phyloP scores from a whole-genome alignment of 2,888 invertebrate species.

The Drosophila differens region DNA sequence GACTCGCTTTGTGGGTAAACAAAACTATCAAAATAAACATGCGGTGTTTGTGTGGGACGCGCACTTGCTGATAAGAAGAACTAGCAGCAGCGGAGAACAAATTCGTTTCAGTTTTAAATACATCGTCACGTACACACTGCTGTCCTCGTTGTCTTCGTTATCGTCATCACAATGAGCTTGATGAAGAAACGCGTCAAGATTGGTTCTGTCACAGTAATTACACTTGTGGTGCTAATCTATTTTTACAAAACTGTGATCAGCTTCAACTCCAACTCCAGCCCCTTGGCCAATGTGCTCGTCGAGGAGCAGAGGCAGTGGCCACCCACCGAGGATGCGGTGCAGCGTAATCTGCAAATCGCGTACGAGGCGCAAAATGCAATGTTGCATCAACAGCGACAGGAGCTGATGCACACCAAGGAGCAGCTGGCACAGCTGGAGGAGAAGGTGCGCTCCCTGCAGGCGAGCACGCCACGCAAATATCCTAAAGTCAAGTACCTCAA shows the following conservation, averaged over 20 bases:
- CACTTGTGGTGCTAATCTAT: conserved; percentile 67
- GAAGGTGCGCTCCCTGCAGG: conserved; percentile 90
- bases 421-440: conserved; percentile 90
- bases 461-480: conserved; percentile 92
- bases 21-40: conserved; percentile 55
- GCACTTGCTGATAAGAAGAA: conserved; percentile 67
- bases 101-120: conserved; percentile 34
- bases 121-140: conserved; percentile 18
- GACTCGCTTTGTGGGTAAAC: conserved; percentile 44
- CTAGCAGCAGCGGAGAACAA: conserved; percentile 20
- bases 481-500: conserved; percentile 96
- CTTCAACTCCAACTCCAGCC: not conserved
- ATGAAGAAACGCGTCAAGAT: conserved; percentile 68
- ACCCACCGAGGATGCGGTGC: conserved; percentile 56
- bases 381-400: conserved; percentile 80
- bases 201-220: conserved; percentile 49
- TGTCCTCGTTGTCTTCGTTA: not conserved
- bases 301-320: conserved; percentile 63
- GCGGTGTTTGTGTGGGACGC: conserved; percentile 66
- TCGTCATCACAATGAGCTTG: conserved; percentile 56
- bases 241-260: conserved; percentile 67
- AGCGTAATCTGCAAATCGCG: conserved; percentile 59
- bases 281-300: conserved; percentile 10
- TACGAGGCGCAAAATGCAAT: conserved; percentile 66
- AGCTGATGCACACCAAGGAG: conserved; percentile 88